phyloP scores from a whole-genome alignment of 1,140 invertebrate species.

The Anastrepha obliqua region DNA sequence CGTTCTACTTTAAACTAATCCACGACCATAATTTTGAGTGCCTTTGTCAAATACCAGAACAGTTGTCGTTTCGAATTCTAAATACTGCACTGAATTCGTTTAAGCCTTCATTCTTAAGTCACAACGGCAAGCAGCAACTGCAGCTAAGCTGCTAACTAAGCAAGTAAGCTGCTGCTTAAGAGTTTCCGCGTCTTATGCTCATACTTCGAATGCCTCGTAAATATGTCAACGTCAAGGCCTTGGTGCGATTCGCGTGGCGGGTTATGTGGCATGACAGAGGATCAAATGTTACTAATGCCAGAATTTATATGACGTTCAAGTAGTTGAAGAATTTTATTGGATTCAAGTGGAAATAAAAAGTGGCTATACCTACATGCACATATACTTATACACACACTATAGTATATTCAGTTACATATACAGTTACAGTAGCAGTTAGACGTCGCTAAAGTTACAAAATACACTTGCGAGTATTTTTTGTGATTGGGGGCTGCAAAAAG shows the following conservation, averaged over 20 bases:
- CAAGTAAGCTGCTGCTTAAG: conserved; percentile 23
- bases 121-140: conserved; percentile 35
- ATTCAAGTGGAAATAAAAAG: no score
- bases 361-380: no score
- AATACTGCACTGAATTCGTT: not conserved
- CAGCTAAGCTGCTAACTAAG: conserved; percentile 36
- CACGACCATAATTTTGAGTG: no score
- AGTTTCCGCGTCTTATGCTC: conserved; percentile 1
- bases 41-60: not conserved
- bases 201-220: conserved; percentile 26
- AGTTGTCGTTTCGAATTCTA: not conserved
- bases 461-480: not conserved
- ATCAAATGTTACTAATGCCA: not conserved
- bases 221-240: conserved; percentile 20
- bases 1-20: no score
- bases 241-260: not conserved
- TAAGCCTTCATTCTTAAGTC: conserved; percentile 2
- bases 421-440: not conserved
- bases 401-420: no score
- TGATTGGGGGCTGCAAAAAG: not conserved
- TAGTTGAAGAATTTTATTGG: not conserved
- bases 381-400: no score
- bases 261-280: not conserved
- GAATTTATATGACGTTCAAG: not conserved
- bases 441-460: not conserved